Base-by-base conservation (phyloP, 2,888 invertebrate species). In the Gari tellinella region DNA sequence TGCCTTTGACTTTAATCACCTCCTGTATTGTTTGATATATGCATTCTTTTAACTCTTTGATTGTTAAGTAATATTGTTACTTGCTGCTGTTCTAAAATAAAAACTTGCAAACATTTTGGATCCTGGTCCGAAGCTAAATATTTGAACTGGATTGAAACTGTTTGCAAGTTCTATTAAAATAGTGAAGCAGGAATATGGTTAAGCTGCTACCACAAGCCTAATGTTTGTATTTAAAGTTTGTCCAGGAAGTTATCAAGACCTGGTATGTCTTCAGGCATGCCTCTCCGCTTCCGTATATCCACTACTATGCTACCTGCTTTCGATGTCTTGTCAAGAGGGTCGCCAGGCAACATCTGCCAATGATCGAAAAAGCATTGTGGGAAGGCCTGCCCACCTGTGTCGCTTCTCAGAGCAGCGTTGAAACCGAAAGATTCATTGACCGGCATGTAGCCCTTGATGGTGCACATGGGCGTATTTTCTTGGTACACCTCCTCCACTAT, bases 371-470 rank as follows among this genome's bases (percentile, higher is more conserved):
- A 98, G 93, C 99, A 99, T 94, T 99, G 99, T 91, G 99, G 99
- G 96, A 99, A 99, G 86, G 99, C 99, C 93, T 99, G 99, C 41
- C 99, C 99, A 81, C 99, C 98, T 72, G 99, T 99, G 93, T 98
- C 97, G 87, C 94, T 94, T 89, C 99, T 96, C 87, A 99, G 94
- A 94, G 99, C 99, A 88, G 98, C 98, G 62, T 99, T 99, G 94
- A 99, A 99, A 78, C 99, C 99, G 93, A 99, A 99, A 78, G 99
- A 99, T 93, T 99, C 99, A 93, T 99, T 99, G 92, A 99, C 99
- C 85, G 99, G 99, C 93, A 99, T 94, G 93, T 97, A 97, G 19
- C 99, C 99, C 94, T 98, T 99, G 84, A 99, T 98, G 83, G 98
- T 96, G 94, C 98, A 99, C 98, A 99, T 98, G 82, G 99, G 99